Conservation (phyloP, 2,797 vertebrate genomes). For the Pipistrellus pipistrellus region DNA sequence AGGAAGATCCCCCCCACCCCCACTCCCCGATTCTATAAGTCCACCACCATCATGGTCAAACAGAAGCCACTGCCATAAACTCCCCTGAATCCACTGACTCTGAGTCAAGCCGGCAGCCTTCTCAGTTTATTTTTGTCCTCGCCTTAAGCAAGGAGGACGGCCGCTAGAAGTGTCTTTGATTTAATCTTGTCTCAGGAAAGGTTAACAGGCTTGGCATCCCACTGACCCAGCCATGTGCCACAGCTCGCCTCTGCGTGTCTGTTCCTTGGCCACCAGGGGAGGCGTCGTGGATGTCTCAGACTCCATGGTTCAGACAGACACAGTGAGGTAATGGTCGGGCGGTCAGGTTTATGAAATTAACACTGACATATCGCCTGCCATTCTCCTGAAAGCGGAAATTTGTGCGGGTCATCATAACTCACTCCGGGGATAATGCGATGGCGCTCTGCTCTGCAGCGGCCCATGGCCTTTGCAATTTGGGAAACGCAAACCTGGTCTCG, state of each 20-base stretch:
- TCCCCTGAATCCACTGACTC: not conserved
- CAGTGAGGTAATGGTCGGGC: not conserved
- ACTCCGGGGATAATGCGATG: not conserved
- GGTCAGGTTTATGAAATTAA: conserved; percentile 55
- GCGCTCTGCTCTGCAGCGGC: not conserved
- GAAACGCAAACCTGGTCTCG: not conserved
- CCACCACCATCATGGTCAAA: rapidly evolving
- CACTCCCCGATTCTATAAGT: not conserved
- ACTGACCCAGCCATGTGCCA: rapidly evolving
- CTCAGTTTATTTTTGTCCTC: not conserved
- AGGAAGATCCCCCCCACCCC: not conserved
- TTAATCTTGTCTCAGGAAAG: not conserved
- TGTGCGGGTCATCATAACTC: not conserved
- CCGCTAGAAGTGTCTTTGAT: not conserved
- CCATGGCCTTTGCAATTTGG: not conserved
- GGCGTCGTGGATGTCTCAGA: not conserved
- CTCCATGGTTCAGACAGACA: not conserved
- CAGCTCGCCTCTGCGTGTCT: rapidly evolving
- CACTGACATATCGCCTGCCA: conserved; percentile 61
- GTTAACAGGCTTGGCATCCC: rapidly evolving
- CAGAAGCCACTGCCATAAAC: not conserved
- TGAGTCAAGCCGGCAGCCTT: not conserved
- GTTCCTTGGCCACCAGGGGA: rapidly evolving
- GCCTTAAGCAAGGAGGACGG: not conserved
- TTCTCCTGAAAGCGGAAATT: conserved; percentile 4